Percentiles rank a stretch among this genome's conserved stretches.
phyloP scores from a whole-genome alignment of 2,113 vertebrate species.

The Mormoops blainvillei region DNA sequence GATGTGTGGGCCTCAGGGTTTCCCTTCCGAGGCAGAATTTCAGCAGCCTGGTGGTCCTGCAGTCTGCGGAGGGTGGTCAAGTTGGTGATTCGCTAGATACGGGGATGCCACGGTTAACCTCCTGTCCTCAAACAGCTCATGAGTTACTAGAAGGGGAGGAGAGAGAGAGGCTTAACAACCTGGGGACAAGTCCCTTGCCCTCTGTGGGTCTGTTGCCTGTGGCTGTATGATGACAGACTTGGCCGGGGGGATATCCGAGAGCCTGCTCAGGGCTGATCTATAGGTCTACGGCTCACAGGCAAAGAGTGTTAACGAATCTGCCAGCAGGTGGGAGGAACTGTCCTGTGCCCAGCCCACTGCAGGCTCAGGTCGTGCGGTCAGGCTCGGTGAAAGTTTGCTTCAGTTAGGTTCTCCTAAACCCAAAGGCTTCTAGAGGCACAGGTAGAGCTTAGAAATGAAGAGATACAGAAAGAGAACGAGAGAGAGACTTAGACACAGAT shows the following conservation, averaged over 20 bases:
- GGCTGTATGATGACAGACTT: neutral
- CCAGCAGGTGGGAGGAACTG: neutral
- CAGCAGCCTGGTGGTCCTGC: neutral
- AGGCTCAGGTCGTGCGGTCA: neutral
- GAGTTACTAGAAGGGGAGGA: neutral
- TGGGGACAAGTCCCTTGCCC: neutral
- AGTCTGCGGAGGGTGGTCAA: neutral
- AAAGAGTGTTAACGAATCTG: neutral
- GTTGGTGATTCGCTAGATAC: neutral
- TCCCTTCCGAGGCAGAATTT: neutral
- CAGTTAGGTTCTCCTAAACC: neutral
- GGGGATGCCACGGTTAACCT: neutral
- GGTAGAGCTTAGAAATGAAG: neutral
- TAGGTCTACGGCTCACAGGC: neutral
- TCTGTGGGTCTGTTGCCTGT: fast-evolving
- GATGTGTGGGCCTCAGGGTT: neutral
- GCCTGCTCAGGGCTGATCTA: neutral
- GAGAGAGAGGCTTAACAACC: neutral
- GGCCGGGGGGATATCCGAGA: neutral
- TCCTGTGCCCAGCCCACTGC: fast-evolving
- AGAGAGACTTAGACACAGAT: neutral
- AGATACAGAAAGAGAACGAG: neutral
- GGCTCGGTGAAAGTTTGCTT: neutral
- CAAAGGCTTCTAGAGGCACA: neutral
- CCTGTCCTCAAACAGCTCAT: neutral